Evolutionary conservation across 2,113 vertebrate species (phyloP), one percentile per base, ranked within the genome.

Genomic region (Excalfactoria chinensis): DNA sequence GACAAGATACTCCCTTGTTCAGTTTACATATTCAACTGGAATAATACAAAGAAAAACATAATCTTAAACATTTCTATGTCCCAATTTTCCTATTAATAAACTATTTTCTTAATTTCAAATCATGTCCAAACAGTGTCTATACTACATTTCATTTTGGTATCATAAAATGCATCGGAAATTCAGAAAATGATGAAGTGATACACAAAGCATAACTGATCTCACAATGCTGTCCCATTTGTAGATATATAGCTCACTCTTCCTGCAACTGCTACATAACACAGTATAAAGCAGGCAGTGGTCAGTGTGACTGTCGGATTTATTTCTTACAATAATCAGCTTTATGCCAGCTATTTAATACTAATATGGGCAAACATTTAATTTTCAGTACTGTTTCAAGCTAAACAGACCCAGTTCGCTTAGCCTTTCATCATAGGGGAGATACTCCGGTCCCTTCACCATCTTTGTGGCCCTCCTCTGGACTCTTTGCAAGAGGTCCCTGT

Each of bases 281-380:
- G 44, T 62, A 71, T 23, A 44, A 53, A 84, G 59, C 7, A 44
- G 13, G 28, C 4, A 28, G 7, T 11, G 14, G 4, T 25, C 4
- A 2, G 3, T 80, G 8, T 51, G 35, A 62, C 41, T 41, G 3
- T 32, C 26, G 34, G 16, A 1, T 44, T 73, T 73, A 5, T 48
- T 48, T 48, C 46, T 48, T 48, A 22, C 32, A n/a, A 15, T 44
- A 86, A 75, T 23, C 18, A 72, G 22, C 23, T 19, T 84, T 6
- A 9, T 25, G 5, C 0, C 0, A 0, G 2, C 58, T 51, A 35
- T 30, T 87, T 2, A 17, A 26, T 58, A 15, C 53, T 25, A 60
- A n/a, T 3, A 41, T 7, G 35, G 1, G 26, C 4, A 64, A 60
- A 51, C 5, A 46, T 37, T 5, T 46, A 9, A 8, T 73, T 77